phyloP scores from a whole-genome alignment of 2,113 vertebrate genomes.

The Gopherus flavomarginatus region DNA sequence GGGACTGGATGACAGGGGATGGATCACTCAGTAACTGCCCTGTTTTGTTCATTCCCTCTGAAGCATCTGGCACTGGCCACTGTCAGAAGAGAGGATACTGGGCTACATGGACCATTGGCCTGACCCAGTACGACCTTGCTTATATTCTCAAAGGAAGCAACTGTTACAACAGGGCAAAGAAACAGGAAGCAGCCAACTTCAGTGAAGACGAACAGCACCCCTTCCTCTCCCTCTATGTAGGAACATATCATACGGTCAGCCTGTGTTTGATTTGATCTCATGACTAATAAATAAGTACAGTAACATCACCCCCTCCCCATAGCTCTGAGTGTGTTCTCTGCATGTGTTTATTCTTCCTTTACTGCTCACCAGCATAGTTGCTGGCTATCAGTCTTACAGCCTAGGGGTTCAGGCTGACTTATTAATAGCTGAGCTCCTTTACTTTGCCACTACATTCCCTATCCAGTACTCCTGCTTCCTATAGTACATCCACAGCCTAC shows the following conservation, averaged over 20 bases:
- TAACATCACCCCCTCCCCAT: fast-evolving
- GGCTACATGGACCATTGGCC: too few species aligned
- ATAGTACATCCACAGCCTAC: neutral
- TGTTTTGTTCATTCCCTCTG: neutral
- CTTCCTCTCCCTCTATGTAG: neutral
- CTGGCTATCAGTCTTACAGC: neutral
- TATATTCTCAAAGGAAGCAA: too few species aligned
- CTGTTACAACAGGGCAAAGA: too few species aligned
- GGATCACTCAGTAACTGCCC: neutral
- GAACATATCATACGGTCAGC: neutral
- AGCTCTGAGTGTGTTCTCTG: too few species aligned
- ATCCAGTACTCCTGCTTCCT: neutral
- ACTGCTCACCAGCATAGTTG: neutral
- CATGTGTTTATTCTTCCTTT: neutral
- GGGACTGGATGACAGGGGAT: neutral
- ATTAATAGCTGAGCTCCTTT: too few species aligned
- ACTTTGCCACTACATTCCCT: neutral
- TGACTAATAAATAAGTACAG: neutral
- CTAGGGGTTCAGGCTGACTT: neutral
- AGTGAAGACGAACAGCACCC: too few species aligned
- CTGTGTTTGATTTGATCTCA: neutral
- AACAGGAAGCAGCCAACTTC: too few species aligned
- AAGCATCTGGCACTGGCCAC: neutral
- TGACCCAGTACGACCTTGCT: too few species aligned
- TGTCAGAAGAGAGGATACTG: too few species aligned